These are phyloP conservation scores for Myripristis jacobus DNA, from an alignment of 2,797 vertebrate species.

Conservation along the genomic window DNA sequence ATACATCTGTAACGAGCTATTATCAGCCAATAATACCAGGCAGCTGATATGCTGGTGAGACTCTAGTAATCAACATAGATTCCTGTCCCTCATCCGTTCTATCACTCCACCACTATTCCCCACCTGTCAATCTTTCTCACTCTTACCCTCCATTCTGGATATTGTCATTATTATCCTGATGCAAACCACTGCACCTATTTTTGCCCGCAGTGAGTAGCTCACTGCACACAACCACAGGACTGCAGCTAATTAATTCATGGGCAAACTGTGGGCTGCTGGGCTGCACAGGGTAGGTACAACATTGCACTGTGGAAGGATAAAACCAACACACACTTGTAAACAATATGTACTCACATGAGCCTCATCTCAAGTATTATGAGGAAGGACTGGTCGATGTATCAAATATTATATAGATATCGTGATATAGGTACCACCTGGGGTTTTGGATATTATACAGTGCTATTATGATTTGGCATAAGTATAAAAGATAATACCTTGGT, in stretches of 20 bases:
- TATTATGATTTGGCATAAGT: too few relatives aligned
- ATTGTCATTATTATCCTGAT: background rate
- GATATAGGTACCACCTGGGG: too few relatives aligned
- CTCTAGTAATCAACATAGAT: too few relatives aligned
- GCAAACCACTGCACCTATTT: background rate
- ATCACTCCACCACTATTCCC: background rate
- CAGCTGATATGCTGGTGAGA: too few relatives aligned
- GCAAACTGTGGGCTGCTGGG: conserved; percentile 1
- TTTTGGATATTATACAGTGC: too few relatives aligned
- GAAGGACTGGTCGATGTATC: too few relatives aligned
- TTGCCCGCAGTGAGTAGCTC: conserved; percentile 44
- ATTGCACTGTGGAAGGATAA: conserved; percentile 13
- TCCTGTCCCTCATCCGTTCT: background rate
- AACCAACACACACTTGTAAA: background rate
- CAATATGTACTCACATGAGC: background rate
- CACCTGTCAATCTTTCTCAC: background rate
- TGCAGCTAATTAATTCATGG: conserved; percentile 42
- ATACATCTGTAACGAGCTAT: too few relatives aligned
- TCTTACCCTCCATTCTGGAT: conserved; percentile 5
- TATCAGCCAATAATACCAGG: too few relatives aligned
- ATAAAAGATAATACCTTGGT: too few relatives aligned
- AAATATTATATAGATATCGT: too few relatives aligned
- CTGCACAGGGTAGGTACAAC: background rate
- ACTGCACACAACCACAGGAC: conserved; percentile 15
- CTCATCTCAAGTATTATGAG: conserved; percentile 10